Conservation (phyloP, 2,113 vertebrate species). For the Apodemus sylvaticus region DNA sequence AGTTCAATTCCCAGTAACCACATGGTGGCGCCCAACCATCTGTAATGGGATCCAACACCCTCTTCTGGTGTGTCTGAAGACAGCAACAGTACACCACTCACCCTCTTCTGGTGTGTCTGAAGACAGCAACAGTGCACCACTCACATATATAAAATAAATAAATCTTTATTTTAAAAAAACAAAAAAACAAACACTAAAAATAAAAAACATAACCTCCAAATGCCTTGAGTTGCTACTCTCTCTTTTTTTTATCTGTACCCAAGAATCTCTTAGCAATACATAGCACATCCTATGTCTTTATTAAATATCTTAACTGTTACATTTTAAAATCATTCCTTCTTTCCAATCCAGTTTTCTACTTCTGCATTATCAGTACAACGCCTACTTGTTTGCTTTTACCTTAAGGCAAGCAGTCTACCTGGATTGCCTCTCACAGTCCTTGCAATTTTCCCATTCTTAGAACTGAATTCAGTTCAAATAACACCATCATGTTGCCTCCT, state of each 20-base stretch:
- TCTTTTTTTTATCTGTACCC: not conserved
- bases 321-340: not conserved
- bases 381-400: not conserved
- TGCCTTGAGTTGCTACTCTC: not conserved
- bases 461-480: not conserved
- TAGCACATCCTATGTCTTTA: not conserved
- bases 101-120: too few relatives aligned
- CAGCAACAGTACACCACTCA: too few relatives aligned
- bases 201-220: slow-evolving; percentile 33
- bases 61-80: too few relatives aligned
- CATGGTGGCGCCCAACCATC: too few relatives aligned
- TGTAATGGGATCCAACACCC: too few relatives aligned
- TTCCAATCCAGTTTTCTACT: not conserved
- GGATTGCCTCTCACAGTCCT: not conserved
- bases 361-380: not conserved
- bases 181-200: too few relatives aligned
- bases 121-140: too few relatives aligned
- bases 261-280: not conserved
- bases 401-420: not conserved
- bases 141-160: too few relatives aligned
- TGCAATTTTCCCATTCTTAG: not conserved
- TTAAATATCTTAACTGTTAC: not conserved
- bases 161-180: too few relatives aligned
- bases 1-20: too few relatives aligned
- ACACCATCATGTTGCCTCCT: not conserved